Conservation (phyloP, 2,888 invertebrate species). For the Amiota communis region DNA sequence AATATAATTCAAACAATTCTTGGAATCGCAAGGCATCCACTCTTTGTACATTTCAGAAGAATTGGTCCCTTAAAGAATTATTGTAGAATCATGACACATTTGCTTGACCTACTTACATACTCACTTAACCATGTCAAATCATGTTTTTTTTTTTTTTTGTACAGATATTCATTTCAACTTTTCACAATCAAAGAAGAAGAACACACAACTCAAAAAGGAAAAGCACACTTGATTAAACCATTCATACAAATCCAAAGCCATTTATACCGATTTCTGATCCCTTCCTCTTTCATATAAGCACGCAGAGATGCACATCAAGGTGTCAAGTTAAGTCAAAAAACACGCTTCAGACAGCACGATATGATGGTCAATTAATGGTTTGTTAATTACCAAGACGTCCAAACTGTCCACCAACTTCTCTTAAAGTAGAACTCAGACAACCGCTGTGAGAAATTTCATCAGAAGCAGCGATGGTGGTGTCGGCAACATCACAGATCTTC, state of each 20-base stretch:
- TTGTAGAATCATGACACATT: background rate
- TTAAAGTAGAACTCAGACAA: conserved; percentile 22
- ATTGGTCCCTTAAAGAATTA: conserved; percentile 14
- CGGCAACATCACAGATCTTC: conserved; percentile 16
- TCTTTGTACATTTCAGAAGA: conserved; percentile 26
- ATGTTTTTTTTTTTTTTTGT: background rate
- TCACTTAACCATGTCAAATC: background rate
- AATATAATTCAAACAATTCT: conserved; percentile 9
- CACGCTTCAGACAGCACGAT: conserved; percentile 6
- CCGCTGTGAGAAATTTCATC: background rate
- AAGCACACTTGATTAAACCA: conserved; percentile 8
- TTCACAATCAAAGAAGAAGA: background rate
- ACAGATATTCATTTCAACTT: background rate
- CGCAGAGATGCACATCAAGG: background rate
- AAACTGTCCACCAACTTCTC: conserved; percentile 29
- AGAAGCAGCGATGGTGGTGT: background rate
- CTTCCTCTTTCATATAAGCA: too few species aligned
- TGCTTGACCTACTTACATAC: conserved; percentile 12
- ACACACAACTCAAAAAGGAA: background rate
- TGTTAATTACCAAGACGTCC: conserved; percentile 1
- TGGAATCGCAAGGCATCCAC: background rate
- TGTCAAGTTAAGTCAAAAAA: conserved; percentile 12
- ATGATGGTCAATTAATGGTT: conserved; percentile 20
- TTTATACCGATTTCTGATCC: too few species aligned
- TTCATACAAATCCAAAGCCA: background rate